Evolutionary conservation across 2,113 vertebrate genomes (phyloP), one percentile per base, ranked within the genome.

Genomic region (Dolichotis patagonum): DNA sequence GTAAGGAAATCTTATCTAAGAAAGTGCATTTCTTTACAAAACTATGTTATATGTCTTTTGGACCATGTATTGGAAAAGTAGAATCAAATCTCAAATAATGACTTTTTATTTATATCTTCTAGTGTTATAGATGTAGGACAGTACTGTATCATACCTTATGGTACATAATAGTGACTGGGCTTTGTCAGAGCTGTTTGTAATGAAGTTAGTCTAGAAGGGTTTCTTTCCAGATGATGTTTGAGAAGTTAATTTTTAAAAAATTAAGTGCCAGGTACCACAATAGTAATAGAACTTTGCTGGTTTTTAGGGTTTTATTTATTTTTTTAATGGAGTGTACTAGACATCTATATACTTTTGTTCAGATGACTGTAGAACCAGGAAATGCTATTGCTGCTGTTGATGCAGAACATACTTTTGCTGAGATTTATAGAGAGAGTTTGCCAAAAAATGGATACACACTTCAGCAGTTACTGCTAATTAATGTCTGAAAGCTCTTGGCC

Each of bases 71-170:
- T 98, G 98, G 98, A 98, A 85, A 98, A 98, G 97, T 98, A 98
- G 98, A 98, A 98, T 98, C 98, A 98, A 98, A 98, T 98, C 92
- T 95, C 97, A 96, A 98, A 98, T 98, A 97, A 98, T 98, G 98
- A 98, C 98, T 98, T 84, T 98, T 98, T 98, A 98, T 98, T 96
- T 95, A 98, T 85, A 46, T 73, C 24, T 78, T n/a, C 16, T n/a
- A 20, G 67, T 71, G n/a, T 71, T 38, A 38, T 38, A 65, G 63
- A 20, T 71, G 35, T n/a, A 71, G 67, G 35, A 22, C 17, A 71
- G 35, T 38, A 71, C 35, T 71, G 67, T 71, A 22, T 71, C 67
- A 71, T 71, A 71, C 67, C 20, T 38, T 71, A 38, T 71, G 67
- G 22, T 20, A 38, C n/a, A 71, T 38, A 38, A 8, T 38, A 71